Conservation (phyloP, 2,888 invertebrate genomes). For the Caenorhabditis imperialis region DNA sequence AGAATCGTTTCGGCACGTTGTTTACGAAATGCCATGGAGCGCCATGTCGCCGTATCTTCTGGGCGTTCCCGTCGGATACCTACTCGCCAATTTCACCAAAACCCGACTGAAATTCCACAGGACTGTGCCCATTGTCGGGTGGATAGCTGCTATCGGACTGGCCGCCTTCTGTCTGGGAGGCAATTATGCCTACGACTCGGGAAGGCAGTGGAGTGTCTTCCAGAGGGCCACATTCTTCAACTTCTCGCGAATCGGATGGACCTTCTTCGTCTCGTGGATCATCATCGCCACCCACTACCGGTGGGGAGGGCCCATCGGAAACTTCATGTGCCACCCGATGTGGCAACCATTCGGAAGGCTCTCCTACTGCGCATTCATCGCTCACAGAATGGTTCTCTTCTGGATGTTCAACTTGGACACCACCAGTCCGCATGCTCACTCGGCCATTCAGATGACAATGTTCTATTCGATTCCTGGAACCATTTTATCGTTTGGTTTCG, state of each 20-base stretch:
- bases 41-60: slow-evolving; percentile 78
- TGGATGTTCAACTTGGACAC: slow-evolving; percentile 42
- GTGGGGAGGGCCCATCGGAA: slow-evolving; percentile 82
- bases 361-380: slow-evolving; percentile 91
- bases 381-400: slow-evolving; percentile 57
- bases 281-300: slow-evolving; percentile 79
- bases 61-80: slow-evolving; percentile 78
- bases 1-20: slow-evolving; percentile 7
- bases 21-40: slow-evolving; percentile 72
- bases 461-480: slow-evolving; percentile 25
- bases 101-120: slow-evolving; percentile 26
- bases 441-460: slow-evolving; percentile 45
- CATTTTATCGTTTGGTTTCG: slow-evolving; percentile 30
- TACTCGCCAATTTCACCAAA: slow-evolving; percentile 42
- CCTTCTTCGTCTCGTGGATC: slow-evolving; percentile 79
- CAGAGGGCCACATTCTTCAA: slow-evolving; percentile 49
- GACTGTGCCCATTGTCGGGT: slow-evolving; percentile 25
- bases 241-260: slow-evolving; percentile 78
- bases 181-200: slow-evolving; percentile 38
- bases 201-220: slow-evolving; percentile 38
- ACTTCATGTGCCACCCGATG: slow-evolving; percentile 86
- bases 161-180: slow-evolving; percentile 38
- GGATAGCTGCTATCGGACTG: slow-evolving; percentile 26
- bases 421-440: slow-evolving; percentile 21
- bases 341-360: slow-evolving; percentile 90